Evolutionary conservation across 2,888 invertebrate genomes (phyloP), one percentile per base, ranked within the genome.

Genomic region (Drepanosiphum platanoidis): DNA sequence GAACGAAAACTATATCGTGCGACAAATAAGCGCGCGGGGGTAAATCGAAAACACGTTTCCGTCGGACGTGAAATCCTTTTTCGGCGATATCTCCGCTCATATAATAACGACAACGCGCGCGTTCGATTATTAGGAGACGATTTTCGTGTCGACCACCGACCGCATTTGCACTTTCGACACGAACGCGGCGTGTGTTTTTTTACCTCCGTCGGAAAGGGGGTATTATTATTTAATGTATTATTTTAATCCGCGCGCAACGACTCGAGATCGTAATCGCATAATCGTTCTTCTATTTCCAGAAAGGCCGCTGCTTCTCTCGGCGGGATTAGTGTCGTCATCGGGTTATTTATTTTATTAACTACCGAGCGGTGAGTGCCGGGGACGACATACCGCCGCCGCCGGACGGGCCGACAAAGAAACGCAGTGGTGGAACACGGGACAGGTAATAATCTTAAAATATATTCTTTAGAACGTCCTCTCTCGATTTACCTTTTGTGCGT

Each of bases 281-380:
- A 70, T 82, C 39, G 72, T 61, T 61, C 36, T 64, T 42, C 32
- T 18, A 64, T 82, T 70, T 82, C 42, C 72, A 82, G 72, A 82
- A 46, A 72, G 39, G 82, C 82, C 64, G 64, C 82, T 42, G 64
- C 42, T 61, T 82, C 82, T 72, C 74, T 64, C 82, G 27, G 74
- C 82, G 27, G 82, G 72, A 82, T 72, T 74, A 82, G 64, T 82
- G 72, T 82, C 82, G 82, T 82, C 82, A 74, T 72, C 74, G 74
- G 74, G 82, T 82, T 82, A 82, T 82, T 82, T 82, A 82, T 82
- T 75, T 83, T 75, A 83, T 74, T 72, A 74, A 64, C 81, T 81
- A 70, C 80, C 80, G n/a, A 27, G 4, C 27, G 66, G 22, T 58
- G 32, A 34, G 32, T 32, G 22, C 4, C 52, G 66, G 66, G 46